Evolutionary conservation across 2,888 invertebrate species (phyloP).

Genomic region (Hetaerina titia): DNA sequence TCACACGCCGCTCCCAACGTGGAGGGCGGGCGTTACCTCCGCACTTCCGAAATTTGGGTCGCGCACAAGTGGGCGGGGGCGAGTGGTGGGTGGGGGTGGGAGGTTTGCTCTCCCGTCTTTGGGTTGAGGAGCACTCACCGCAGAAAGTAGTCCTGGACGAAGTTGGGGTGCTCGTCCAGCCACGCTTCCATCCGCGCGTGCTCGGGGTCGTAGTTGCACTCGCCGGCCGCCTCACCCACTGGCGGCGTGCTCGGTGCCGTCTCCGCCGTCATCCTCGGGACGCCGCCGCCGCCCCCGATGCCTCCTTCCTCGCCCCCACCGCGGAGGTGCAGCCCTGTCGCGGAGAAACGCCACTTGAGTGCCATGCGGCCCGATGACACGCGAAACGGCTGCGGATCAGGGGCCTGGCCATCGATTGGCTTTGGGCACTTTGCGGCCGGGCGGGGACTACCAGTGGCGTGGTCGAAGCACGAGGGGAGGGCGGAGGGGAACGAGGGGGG

Average conservation of each 20-base stretch:
- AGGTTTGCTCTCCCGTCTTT: no score
- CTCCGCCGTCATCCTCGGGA: conserved; percentile 74
- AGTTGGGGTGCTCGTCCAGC: conserved; percentile 98
- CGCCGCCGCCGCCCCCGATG: conserved; percentile 82
- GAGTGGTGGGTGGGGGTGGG: background rate
- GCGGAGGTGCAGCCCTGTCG: conserved; percentile 89
- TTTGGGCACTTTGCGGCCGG: background rate
- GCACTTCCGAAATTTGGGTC: no score
- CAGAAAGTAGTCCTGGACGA: conserved; percentile 96
- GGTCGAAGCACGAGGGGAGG: background rate
- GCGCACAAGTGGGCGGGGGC: background rate
- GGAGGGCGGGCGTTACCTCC: no score
- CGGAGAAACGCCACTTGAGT: conserved; percentile 23
- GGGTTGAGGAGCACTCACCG: conserved; percentile 80
- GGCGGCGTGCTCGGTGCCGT: conserved; percentile 73
- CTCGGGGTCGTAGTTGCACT: conserved; percentile 87
- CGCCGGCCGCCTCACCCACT: conserved; percentile 76
- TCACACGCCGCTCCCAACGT: no score
- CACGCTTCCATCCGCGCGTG: conserved; percentile 95
- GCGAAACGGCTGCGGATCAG: background rate
- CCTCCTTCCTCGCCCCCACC: conserved; percentile 86
- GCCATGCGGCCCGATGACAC: conserved; percentile 19
- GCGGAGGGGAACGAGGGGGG: background rate
- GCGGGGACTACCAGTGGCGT: background rate
- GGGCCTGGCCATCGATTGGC: background rate